These are phyloP conservation scores for Perca fluviatilis DNA, from an alignment of 2,113 vertebrate species.

Conservation along the genomic window DNA sequence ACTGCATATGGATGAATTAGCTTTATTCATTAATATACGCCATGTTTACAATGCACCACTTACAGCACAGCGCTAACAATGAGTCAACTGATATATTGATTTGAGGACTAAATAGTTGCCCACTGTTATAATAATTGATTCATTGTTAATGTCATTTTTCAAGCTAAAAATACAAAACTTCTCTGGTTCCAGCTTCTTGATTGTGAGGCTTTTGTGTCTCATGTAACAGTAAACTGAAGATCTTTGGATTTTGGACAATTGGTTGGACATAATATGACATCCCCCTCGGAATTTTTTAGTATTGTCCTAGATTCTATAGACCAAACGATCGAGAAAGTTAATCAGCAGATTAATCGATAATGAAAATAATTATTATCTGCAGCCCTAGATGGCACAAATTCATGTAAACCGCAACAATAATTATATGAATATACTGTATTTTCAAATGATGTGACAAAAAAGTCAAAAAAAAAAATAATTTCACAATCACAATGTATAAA, in stretches of 20 bases:
- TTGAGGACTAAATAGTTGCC: neutral
- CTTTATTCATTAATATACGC: neutral
- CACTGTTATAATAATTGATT: neutral
- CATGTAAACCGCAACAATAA: neutral
- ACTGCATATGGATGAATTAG: neutral
- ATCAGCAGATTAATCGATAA: neutral
- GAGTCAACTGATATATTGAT: neutral
- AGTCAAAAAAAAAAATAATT: neutral
- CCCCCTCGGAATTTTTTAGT: neutral
- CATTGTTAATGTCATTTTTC: neutral
- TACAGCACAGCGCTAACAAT: neutral
- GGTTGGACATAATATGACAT: neutral
- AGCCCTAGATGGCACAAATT: neutral
- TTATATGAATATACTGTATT: neutral
- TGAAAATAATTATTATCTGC: neutral
- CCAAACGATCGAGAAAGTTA: neutral
- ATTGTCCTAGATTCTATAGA: neutral
- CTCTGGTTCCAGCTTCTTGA: neutral
- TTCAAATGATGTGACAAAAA: neutral
- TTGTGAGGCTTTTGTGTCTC: neutral
- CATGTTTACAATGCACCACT: neutral
- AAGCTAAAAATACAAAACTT: neutral
- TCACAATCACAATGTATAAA: too few species aligned
- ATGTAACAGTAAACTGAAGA: neutral
- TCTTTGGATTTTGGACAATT: neutral